These are phyloP conservation scores for Erythrolamprus reginae DNA, from an alignment of 2,113 vertebrate genomes.

Conservation along the genomic window DNA sequence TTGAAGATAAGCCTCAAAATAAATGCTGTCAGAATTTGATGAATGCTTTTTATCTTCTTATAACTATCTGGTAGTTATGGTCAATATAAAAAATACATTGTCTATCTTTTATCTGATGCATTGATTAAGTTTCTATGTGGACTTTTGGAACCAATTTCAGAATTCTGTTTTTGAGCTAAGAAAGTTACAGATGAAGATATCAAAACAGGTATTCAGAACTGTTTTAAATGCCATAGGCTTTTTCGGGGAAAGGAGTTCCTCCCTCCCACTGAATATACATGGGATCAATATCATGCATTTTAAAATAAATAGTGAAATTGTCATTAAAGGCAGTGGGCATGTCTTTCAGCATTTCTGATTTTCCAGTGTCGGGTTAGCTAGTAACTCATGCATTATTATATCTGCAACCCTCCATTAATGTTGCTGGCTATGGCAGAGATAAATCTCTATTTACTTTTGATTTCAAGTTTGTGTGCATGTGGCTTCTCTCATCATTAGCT, in stretches of 20 bases:
- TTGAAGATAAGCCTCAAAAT: neutral
- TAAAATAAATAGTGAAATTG: neutral
- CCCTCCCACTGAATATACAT: neutral
- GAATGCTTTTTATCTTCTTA: neutral
- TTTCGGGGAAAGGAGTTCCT: neutral
- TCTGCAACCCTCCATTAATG: neutral
- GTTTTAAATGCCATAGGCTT: neutral
- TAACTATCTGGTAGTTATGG: neutral
- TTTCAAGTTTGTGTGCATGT: neutral
- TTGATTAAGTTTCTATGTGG: neutral
- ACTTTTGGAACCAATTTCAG: neutral
- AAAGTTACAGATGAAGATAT: neutral
- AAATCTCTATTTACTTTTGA: neutral
- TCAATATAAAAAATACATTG: neutral
- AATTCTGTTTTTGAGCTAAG: neutral
- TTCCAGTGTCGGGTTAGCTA: neutral
- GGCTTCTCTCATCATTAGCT: neutral
- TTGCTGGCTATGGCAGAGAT: neutral
- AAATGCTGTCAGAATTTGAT: constrained; percentile 7
- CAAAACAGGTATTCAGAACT: neutral
- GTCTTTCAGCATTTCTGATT: neutral
- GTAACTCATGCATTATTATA: neutral
- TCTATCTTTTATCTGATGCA: neutral
- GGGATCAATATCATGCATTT: neutral
- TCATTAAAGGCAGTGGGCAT: neutral